These are phyloP conservation scores for Orchesella cincta DNA, from an alignment of 1,140 invertebrate genomes.

Conservation along the genomic window DNA sequence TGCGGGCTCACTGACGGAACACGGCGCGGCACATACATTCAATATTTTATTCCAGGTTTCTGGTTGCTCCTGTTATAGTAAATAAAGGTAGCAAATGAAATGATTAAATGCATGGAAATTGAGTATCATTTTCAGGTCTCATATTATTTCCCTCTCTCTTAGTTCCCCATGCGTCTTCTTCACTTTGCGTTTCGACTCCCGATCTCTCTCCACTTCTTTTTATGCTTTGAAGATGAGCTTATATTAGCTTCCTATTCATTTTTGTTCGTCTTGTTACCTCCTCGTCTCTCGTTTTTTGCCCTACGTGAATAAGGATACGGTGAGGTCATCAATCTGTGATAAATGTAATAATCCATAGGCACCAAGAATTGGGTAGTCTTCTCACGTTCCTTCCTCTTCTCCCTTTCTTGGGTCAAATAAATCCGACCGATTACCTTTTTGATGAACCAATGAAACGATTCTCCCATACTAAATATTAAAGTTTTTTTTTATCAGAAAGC, in stretches of 20 bases:
- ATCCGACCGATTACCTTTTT: slow-evolving; percentile 51
- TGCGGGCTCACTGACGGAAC: too few relatives aligned
- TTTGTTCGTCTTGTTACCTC: background rate
- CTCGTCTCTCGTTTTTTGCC: background rate
- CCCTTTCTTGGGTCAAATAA: slow-evolving; percentile 49
- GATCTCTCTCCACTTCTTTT: background rate
- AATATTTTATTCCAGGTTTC: too few relatives aligned
- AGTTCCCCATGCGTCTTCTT: background rate
- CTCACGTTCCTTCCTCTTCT: slow-evolving; percentile 48
- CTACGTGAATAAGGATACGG: slow-evolving; percentile 25
- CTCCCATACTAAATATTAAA: slow-evolving; percentile 46
- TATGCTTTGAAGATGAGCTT: background rate
- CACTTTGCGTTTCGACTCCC: background rate
- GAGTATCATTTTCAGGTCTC: background rate
- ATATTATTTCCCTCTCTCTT: background rate
- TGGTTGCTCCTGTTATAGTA: too few relatives aligned
- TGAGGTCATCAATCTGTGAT: slow-evolving; percentile 51
- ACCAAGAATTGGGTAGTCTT: slow-evolving; percentile 38
- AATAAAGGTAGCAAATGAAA: too few relatives aligned
- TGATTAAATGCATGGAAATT: background rate
- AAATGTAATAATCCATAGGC: slow-evolving; percentile 50
- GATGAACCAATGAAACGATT: slow-evolving; percentile 51
- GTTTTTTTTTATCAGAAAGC: background rate
- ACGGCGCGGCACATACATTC: too few relatives aligned
- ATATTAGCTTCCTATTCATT: background rate